Percentiles rank a stretch among this genome's conserved stretches.
phyloP scores from a whole-genome alignment of 2,888 invertebrate genomes.

The Chrysodeixis includens region DNA sequence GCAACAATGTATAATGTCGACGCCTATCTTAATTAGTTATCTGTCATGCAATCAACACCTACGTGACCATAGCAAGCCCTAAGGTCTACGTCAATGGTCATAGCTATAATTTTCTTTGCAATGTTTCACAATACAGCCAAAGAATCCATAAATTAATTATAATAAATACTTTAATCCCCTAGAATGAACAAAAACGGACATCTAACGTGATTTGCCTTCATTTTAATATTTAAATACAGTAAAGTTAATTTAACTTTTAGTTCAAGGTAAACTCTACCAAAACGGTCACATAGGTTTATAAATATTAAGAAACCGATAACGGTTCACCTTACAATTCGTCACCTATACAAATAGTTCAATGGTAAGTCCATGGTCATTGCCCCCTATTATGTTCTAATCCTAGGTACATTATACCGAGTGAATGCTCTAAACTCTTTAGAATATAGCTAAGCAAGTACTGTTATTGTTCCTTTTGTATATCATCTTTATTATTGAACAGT shows the following conservation, averaged over 20 bases:
- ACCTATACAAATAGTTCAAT: slow-evolving; percentile 54
- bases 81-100: background rate
- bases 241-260: slow-evolving; percentile 45
- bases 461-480: slow-evolving; percentile 38
- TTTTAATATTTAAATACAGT: slow-evolving; percentile 43
- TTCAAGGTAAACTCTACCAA: slow-evolving; percentile 51
- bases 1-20: background rate
- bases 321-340: slow-evolving; percentile 57
- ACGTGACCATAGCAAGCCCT: background rate
- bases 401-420: slow-evolving; percentile 29
- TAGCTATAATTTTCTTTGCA: slow-evolving; percentile 5
- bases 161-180: slow-evolving; percentile 3
- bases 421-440: slow-evolving; percentile 22
- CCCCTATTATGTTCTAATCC: slow-evolving; percentile 43
- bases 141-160: slow-evolving; percentile 34
- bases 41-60: background rate
- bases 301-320: slow-evolving; percentile 54
- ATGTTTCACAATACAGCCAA: slow-evolving; percentile 36
- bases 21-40: background rate
- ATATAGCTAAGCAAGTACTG: background rate
- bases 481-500: slow-evolving; percentile 14
- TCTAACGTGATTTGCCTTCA: slow-evolving; percentile 25
- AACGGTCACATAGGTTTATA: slow-evolving; percentile 29
- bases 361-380: slow-evolving; percentile 60
- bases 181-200: slow-evolving; percentile 38